phyloP scores from a whole-genome alignment of 2,113 vertebrate species.

The Rhabdornis inornatus region DNA sequence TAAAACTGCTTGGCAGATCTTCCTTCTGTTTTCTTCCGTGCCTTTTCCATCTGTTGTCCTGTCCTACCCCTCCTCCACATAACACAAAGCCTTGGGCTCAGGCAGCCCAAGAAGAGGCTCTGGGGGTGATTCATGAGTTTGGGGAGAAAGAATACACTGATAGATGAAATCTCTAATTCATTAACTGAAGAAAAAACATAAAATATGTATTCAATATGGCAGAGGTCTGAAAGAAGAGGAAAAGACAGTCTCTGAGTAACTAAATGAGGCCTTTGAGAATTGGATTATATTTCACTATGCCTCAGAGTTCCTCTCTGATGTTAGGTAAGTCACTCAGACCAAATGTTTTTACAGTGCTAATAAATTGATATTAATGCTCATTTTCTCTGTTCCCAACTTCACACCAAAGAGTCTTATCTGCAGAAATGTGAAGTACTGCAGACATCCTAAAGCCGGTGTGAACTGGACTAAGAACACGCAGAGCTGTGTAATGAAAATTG shows the following conservation, averaged over 20 bases:
- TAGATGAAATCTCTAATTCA: not conserved
- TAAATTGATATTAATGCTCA: conserved; percentile 36
- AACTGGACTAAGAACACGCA: not conserved
- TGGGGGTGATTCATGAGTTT: not conserved
- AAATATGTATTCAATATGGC: not conserved
- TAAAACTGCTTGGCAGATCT: not conserved
- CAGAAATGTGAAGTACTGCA: conserved; percentile 13
- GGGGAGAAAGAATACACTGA: not conserved
- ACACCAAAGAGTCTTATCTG: not conserved
- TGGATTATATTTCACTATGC: not conserved
- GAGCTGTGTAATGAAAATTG: conserved; percentile 40
- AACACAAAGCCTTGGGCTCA: not conserved
- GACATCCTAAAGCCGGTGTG: not conserved
- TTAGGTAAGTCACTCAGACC: conserved; percentile 23
- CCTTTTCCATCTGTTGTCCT: not conserved
- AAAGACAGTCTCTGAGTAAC: not conserved
- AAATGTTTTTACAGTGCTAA: conserved; percentile 26
- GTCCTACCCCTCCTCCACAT: not conserved
- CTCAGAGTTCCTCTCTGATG: not conserved
- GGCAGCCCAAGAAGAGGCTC: not conserved
- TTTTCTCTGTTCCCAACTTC: conserved; percentile 6
- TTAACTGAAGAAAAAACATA: not conserved
- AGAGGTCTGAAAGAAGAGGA: not conserved
- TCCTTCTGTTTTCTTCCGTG: not conserved
- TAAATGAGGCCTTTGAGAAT: not conserved